Evolutionary conservation across 2,113 vertebrate genomes (phyloP).

Genomic region (Heterotis niloticus): DNA sequence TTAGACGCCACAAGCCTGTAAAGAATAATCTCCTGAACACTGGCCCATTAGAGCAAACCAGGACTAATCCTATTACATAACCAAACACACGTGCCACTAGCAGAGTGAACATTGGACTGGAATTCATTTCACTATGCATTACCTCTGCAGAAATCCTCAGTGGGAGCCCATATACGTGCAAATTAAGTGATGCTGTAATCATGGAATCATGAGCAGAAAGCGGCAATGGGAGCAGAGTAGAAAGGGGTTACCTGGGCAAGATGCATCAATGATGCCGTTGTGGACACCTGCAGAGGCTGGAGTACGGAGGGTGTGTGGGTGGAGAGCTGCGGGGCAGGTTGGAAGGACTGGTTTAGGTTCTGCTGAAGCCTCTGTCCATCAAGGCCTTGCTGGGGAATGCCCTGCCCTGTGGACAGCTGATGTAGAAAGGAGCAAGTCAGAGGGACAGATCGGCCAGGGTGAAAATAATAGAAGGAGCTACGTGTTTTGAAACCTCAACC

Average conservation of each 20-base stretch:
- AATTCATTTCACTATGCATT: neutral
- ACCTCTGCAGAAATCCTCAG: too few species aligned
- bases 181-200: conserved; percentile 9
- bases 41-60: conserved; percentile 1
- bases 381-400: conserved; percentile 56
- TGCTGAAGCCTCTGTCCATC: conserved; percentile 53
- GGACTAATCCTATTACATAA: conserved; percentile 6
- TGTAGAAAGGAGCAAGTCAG: conserved; percentile 35
- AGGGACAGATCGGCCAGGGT: neutral
- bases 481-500: conserved; percentile 40
- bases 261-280: conserved; percentile 53
- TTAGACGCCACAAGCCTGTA: conserved; percentile 26
- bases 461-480: conserved; percentile 2
- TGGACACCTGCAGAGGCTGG: conserved; percentile 70
- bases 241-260: conserved; percentile 68
- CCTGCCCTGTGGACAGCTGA: conserved; percentile 59
- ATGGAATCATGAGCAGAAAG: neutral
- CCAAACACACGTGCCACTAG: neutral
- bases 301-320: conserved; percentile 42
- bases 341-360: conserved; percentile 53
- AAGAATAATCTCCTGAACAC: conserved; percentile 20
- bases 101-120: neutral
- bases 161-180: neutral
- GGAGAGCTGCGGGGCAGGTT: conserved; percentile 30
- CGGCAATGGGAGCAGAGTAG: neutral